Conservation (phyloP, 37 sponge, comb jelly and placozoan genomes). For the Hormiphora californensis region DNA sequence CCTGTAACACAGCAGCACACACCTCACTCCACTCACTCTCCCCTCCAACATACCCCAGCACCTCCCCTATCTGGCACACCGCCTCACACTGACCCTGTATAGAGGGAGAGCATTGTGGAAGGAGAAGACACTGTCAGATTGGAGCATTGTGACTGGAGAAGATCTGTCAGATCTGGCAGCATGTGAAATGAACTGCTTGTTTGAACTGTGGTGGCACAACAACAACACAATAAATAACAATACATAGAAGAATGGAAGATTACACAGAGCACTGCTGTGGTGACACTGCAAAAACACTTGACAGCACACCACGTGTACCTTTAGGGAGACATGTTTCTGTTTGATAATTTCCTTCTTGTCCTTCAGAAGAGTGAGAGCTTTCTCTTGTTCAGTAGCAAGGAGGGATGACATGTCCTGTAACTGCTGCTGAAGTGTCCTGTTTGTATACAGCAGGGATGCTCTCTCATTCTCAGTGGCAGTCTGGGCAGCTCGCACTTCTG, state of each 20-base stretch:
- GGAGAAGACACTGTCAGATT: no score
- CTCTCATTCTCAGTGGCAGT: neutral
- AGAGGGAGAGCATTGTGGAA: no score
- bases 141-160: no score
- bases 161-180: no score
- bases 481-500: no score
- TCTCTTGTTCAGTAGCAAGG: slow-evolving; percentile 31
- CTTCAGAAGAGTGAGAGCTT: slow-evolving; percentile 20
- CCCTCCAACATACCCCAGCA: neutral
- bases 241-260: no score
- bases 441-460: neutral
- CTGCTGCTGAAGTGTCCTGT: slow-evolving; percentile 1
- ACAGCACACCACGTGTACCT: no score
- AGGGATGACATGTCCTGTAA: slow-evolving; percentile 9
- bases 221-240: no score
- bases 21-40: neutral
- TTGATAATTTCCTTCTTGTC: slow-evolving; percentile 47
- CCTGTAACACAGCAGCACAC: neutral
- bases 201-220: no score
- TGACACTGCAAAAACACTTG: no score
- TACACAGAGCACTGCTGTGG: no score
- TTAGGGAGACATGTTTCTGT: slow-evolving; percentile 1
- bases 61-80: neutral
- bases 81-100: slow-evolving; percentile 15
- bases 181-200: no score